phyloP scores from a whole-genome alignment of 2,797 vertebrate genomes.

The Cygnus olor region DNA sequence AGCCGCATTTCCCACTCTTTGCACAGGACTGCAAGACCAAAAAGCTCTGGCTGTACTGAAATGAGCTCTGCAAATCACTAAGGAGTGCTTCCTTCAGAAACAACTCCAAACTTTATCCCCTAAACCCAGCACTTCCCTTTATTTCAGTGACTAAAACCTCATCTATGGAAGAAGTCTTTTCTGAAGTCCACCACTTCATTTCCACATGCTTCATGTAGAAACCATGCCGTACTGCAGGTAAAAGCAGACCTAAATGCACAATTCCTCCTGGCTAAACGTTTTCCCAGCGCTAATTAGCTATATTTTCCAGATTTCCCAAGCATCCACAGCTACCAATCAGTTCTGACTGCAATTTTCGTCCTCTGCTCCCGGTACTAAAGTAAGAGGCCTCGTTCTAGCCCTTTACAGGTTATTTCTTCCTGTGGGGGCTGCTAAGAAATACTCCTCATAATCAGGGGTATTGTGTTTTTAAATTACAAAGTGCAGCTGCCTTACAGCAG shows the following conservation, averaged over 20 bases:
- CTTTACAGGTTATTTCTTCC: constrained; percentile 3
- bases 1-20: constrained; percentile 37
- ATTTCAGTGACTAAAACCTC: background rate
- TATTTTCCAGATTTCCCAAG: background rate
- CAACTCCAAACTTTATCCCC: background rate
- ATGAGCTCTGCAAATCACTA: background rate
- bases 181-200: background rate
- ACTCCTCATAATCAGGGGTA: constrained; percentile 13
- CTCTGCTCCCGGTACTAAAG: background rate
- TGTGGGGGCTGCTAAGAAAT: background rate
- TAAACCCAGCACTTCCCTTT: background rate
- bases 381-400: background rate
- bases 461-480: constrained; percentile 34
- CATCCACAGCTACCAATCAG: background rate
- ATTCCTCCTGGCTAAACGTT: background rate
- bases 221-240: background rate
- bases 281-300: background rate
- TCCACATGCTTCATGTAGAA: background rate
- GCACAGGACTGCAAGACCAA: constrained; percentile 1
- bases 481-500: background rate
- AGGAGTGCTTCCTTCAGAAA: background rate
- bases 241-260: background rate
- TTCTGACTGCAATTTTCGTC: background rate
- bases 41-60: background rate
- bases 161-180: background rate